Base-by-base conservation (phyloP, 2,113 vertebrate genomes). In the Chamaea fasciata region DNA sequence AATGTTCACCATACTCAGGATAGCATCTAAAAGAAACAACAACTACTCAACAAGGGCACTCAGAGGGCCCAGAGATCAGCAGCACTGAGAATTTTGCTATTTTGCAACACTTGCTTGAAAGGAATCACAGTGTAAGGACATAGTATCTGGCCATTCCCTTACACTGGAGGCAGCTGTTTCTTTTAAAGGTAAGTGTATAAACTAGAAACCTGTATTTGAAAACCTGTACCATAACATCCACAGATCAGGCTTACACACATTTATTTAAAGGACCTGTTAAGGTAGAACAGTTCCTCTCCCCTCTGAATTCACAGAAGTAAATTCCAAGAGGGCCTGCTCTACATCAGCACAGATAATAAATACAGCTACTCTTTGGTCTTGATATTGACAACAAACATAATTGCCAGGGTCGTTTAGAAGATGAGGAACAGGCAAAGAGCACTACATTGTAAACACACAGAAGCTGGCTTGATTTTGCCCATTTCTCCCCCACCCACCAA, bases 1-100 rank as follows among this genome's bases (percentile, higher is more conserved):
- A 92, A 99, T 99, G 96, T 99, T 99, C 73, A 99, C 99, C 99
- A 99, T 99, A 87, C 98, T 99, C 42, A 99, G 95, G 96, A 99
- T 99, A 81, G 99, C 99, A 98, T 99, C 99, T 99, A 87, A 91
- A 98, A 97, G 75, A 91, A 95, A 76, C 86, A 85, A 96, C 7
- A 80, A 82, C 76, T 59, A 41, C 82, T 95, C 71, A 96, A 39
- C 89, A 41, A 89, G 14, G 33, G 50, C 13, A 24, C 27, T 59
- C 71, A 68, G 35, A 91, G 47, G 46, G 42, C 39, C 28, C 46
- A 77, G 63, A 47, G 10, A 62, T 46, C 1, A 62, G 55, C 11
- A 65, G 27, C 59, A 81, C 24, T 23, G 17, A 56, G 11, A 22
- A 41, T 74, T 9, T 33, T 44, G 52, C 16, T 35, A 6, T 28